Conservation (phyloP, 2,888 invertebrate genomes). For the Tuberolachnus salignus region DNA sequence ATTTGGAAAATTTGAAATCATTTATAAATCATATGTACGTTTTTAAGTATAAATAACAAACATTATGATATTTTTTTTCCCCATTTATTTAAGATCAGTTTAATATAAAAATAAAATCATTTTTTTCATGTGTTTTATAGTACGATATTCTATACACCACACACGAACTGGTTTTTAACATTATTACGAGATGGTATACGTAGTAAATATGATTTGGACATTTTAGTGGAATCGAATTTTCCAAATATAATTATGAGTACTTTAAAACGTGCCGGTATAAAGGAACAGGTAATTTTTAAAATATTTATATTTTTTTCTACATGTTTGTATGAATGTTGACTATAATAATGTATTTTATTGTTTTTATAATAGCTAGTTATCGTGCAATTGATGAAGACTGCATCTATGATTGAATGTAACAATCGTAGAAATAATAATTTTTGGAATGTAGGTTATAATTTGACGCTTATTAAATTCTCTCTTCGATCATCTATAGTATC, state of each 20-base stretch:
- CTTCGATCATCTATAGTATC: no score
- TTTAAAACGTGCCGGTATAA: not conserved
- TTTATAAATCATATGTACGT: slow-evolving; percentile 59
- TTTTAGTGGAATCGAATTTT: slow-evolving; percentile 62
- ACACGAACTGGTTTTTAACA: slow-evolving; percentile 79
- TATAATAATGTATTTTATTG: slow-evolving; percentile 4
- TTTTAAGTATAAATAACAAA: not conserved
- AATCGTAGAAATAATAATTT: slow-evolving; percentile 25
- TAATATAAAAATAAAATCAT: no score
- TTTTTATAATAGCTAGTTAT: slow-evolving; percentile 19
- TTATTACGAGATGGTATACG: slow-evolving; percentile 78
- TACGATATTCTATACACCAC: slow-evolving; percentile 60
- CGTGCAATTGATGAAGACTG: slow-evolving; percentile 10
- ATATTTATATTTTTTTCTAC: not conserved
- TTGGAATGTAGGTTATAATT: slow-evolving; percentile 34
- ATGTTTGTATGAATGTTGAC: not conserved
- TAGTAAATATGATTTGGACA: slow-evolving; percentile 74
- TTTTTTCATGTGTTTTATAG: no score
- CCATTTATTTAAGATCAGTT: no score
- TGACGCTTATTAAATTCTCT: not conserved
- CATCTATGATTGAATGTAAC: slow-evolving; percentile 25
- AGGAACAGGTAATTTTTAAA: slow-evolving; percentile 13
- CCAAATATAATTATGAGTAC: slow-evolving; percentile 11
- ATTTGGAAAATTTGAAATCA: slow-evolving; percentile 44
- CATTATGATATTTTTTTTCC: not conserved